Evolutionary conservation across 2,113 vertebrate species (phyloP).

Genomic region (Crocuta crocuta): DNA sequence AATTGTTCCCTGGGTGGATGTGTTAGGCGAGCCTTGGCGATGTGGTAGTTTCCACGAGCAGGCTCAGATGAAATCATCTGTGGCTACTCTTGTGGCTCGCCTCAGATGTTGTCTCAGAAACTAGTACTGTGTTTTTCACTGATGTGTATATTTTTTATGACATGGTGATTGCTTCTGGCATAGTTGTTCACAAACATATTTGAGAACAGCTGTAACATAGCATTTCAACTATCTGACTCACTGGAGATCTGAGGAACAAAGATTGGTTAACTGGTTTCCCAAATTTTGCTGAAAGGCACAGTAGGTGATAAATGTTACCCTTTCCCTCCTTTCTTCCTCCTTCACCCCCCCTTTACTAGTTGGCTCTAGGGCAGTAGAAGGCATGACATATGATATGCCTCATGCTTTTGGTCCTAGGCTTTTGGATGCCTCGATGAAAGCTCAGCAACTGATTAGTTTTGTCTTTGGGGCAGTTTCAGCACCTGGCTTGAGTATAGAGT

Average conservation of each 20-base stretch:
- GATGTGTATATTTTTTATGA: conserved; percentile 57
- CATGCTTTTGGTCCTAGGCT: background rate
- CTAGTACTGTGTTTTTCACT: conserved; percentile 44
- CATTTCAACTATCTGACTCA: conserved; percentile 65
- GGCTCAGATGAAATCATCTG: conserved; percentile 1
- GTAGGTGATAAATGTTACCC: conserved; percentile 34
- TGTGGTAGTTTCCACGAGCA: background rate
- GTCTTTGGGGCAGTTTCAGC: conserved; percentile 15
- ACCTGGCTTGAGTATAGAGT: conserved; percentile 5
- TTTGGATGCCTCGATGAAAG: conserved; percentile 46
- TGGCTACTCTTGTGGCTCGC: conserved; percentile 58
- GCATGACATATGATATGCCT: background rate
- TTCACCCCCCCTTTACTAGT: background rate
- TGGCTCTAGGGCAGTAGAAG: conserved; percentile 35
- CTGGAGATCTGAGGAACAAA: conserved; percentile 55
- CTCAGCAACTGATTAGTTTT: conserved; percentile 58
- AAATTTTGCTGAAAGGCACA: conserved; percentile 53
- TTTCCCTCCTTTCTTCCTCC: background rate
- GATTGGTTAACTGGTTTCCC: conserved; percentile 53
- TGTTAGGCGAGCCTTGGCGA: background rate
- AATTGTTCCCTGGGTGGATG: background rate
- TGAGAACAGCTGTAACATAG: conserved; percentile 54
- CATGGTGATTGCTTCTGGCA: conserved; percentile 58
- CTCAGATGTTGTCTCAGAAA: conserved; percentile 63
- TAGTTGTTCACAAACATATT: conserved; percentile 69